These are phyloP conservation scores for Xylocopa sonorina DNA, from an alignment of 1,140 invertebrate species.

Conservation along the genomic window DNA sequence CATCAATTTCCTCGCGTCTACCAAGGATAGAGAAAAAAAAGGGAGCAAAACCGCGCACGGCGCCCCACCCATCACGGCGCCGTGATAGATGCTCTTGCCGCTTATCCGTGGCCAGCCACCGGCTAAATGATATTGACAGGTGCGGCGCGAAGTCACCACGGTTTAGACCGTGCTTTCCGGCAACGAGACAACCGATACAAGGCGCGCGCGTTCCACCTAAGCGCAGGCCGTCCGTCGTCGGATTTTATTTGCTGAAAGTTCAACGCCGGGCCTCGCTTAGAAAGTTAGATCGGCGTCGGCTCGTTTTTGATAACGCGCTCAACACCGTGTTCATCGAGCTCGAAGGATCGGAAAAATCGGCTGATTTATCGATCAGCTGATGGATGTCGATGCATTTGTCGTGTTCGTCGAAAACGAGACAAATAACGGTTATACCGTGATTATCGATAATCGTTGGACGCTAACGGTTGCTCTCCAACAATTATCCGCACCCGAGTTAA, in stretches of 20 bases:
- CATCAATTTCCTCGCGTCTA: not conserved
- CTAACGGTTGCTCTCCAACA: no score
- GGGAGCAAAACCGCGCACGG: not conserved
- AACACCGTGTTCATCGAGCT: not conserved
- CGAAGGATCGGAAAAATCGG: not conserved
- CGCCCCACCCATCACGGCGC: not conserved
- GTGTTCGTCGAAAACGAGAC: not conserved
- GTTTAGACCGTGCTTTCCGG: conserved; percentile 12
- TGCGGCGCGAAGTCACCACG: not conserved
- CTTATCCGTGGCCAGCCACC: not conserved
- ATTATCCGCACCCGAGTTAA: no score
- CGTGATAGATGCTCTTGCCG: not conserved
- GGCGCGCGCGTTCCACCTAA: not conserved
- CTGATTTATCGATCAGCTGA: not conserved
- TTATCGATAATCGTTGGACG: not conserved
- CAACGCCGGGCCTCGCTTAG: not conserved
- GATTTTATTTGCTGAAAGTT: conserved; percentile 41
- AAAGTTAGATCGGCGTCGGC: not conserved
- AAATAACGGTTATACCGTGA: not conserved
- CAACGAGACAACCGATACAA: conserved; percentile 2
- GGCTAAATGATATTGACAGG: conserved; percentile 26
- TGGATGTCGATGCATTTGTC: not conserved
- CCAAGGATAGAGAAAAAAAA: not conserved
- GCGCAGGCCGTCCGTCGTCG: not conserved
- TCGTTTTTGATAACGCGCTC: conserved; percentile 16